A percentile compares a stretch with the other conserved stretches of the same genome.
Conservation (phyloP, 2,797 vertebrate genomes). For the Protosalanx chinensis region DNA sequence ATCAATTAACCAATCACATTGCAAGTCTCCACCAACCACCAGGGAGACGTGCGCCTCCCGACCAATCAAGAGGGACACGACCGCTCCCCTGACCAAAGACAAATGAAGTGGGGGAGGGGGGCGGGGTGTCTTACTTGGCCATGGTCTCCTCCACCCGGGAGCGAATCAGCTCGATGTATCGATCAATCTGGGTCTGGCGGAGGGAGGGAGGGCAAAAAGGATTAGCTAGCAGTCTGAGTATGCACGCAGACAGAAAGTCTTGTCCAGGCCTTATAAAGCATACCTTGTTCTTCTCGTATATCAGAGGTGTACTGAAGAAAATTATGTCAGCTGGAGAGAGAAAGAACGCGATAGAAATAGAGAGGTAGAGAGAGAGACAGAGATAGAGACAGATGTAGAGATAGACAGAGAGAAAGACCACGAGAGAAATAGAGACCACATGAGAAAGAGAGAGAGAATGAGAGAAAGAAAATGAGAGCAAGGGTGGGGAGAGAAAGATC, state of each 20-base stretch:
- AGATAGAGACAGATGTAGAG: neutral
- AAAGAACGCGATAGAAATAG: neutral
- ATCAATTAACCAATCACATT: too few species aligned
- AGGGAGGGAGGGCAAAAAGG: constrained; percentile 23
- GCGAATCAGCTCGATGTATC: constrained; percentile 71
- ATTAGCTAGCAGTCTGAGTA: constrained; percentile 7
- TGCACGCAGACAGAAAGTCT: constrained; percentile 14
- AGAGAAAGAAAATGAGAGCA: too few species aligned
- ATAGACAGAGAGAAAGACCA: neutral
- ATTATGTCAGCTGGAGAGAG: constrained; percentile 73
- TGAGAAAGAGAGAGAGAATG: too few species aligned
- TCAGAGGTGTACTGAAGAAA: constrained; percentile 78
- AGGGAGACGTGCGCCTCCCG: neutral
- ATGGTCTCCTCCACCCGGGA: constrained; percentile 36
- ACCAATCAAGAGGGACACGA: neutral
- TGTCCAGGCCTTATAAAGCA: constrained; percentile 14
- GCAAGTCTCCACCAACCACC: neutral
- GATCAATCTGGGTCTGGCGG: constrained; percentile 83
- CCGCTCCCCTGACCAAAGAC: neutral
- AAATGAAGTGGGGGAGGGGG: neutral
- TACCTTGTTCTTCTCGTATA: constrained; percentile 89
- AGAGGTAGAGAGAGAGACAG: neutral
- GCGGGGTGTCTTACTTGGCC: constrained; percentile 39
- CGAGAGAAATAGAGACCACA: neutral
- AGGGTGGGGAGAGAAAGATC: too few species aligned